Base-by-base conservation (phyloP, 2,888 invertebrate genomes). In the Halictus ligatus region DNA sequence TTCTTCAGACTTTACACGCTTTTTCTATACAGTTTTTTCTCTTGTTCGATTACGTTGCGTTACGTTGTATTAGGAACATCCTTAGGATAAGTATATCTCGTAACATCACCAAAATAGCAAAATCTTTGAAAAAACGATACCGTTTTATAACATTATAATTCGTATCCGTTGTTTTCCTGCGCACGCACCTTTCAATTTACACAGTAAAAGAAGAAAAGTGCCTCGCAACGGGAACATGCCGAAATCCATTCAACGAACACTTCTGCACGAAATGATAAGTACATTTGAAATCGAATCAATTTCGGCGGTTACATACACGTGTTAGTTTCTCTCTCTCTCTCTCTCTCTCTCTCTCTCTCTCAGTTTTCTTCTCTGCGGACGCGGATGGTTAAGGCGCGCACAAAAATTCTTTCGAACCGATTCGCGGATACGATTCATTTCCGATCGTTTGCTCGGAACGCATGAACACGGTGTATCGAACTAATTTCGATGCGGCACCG, bases 1-100 rank as follows among this genome's bases (percentile, higher is more conserved):
- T 40, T 81, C 79, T 58, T 82, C 79, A 81, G 73, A 81, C 85
- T 79, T 69, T 21, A 40, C 60, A 64, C 80, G 50, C 82, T 76
- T 15, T 60, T 6, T 83, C 80, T 90, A 79, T 84, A 90, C 85
- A 90, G 58, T 78, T 83, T 80, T 25, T 75, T 77, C 29, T 74
- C 25, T 64, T 64, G 29, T 64, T 29, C 64, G n/a, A 89, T 90
- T 58, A 58, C n/a, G n/a, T 58, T n/a, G 58, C 90, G 83, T 91
- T 91, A 92, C 90, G 91, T 89, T 90, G 89, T 90, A 77, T 77
- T 92, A 93, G 94, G 94, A 94, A 94, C 93, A 93, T 93, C 85
- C 88, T 89, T 89, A 93, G 92, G 91, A 94, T 91, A 92, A 92
- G 90, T 92, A 90, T 91, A 90, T n/a, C n/a, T 58, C 58, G n/a